Evolutionary conservation across 2,888 invertebrate species (phyloP), one percentile per base, ranked within the genome.

Genomic region (Mechanitis mazaeus): DNA sequence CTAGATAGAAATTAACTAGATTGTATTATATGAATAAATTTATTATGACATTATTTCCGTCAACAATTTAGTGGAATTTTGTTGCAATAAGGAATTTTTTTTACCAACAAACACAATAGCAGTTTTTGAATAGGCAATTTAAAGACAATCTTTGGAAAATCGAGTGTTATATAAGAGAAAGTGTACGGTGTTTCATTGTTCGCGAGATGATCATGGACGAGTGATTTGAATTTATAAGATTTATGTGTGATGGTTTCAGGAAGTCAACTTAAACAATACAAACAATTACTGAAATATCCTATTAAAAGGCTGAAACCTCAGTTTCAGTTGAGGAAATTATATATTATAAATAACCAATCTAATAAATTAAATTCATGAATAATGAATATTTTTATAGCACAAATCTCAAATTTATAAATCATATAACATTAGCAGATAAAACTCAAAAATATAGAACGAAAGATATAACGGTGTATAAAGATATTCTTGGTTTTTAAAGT

Each of bases 121-220:
- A 53, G 54, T 62, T 64, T 60, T 56, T 64, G 64, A 68, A 68
- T 65, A 64, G 60, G 47, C 60, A 55, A 65, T 67, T 67, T 65
- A 63, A 61, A 60, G 42, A 65, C 65, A 50, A 64, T 68, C 63
- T 62, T 65, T 59, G 64, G 61, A 65, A 64, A 60, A 64, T 64
- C 58, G 58, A 42, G 7, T 58, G 58, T 58, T 55, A 50, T 35
- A 59, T 57, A 59, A 28, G 57, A 47, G 63, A 64, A 64, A 64
- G 64, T 59, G 53, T 53, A 57, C 56, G 56, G 56, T 45, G 28
- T 38, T 46, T 54, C 55, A 61, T 61, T 61, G 64, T 64, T 61
- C 61, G 61, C 9, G 50, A 9, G 31, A 50, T 50, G 31, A 28
- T 7, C 50, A 31, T 31, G 3, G 9, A 42, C 50, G 50, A 50